Evolutionary conservation across 2,797 vertebrate genomes (phyloP).

Genomic region (Coregonus sp.): DNA sequence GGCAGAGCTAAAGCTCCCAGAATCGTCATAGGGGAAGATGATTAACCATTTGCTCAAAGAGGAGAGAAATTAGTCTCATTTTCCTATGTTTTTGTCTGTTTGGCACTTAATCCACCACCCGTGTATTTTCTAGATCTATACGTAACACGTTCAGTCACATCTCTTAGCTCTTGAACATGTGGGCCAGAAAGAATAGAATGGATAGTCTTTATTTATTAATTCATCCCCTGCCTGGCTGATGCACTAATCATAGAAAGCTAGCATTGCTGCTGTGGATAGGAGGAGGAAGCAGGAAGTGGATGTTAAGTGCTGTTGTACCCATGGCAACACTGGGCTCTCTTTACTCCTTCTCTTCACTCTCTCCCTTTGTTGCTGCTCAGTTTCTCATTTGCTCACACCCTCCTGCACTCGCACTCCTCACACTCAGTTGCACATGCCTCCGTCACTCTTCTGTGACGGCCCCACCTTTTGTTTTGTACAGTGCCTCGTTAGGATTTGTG

Average conservation of each 20-base stretch:
- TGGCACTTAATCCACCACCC: too few relatives aligned
- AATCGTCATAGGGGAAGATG: slow-evolving; percentile 26
- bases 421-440: slow-evolving; percentile 42
- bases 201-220: slow-evolving; percentile 66
- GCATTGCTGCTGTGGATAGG: slow-evolving; percentile 21
- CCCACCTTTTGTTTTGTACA: slow-evolving; percentile 11
- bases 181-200: slow-evolving; percentile 32
- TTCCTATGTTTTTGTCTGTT: not conserved
- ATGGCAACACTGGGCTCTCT: slow-evolving; percentile 43
- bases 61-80: slow-evolving; percentile 14
- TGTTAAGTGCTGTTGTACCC: slow-evolving; percentile 55
- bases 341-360: not conserved
- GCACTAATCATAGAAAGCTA: slow-evolving; percentile 42
- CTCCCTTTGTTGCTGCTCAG: not conserved
- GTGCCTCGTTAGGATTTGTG: slow-evolving; percentile 24
- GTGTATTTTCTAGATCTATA: not conserved
- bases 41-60: not conserved
- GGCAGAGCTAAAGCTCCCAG: slow-evolving; percentile 33
- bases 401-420: slow-evolving; percentile 28
- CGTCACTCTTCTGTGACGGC: slow-evolving; percentile 29
- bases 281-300: slow-evolving; percentile 64
- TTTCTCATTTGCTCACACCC: not conserved
- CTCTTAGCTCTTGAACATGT: slow-evolving; percentile 39
- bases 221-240: slow-evolving; percentile 32
- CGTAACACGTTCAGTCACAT: slow-evolving; percentile 13